Base-by-base conservation (phyloP, 1,140 invertebrate species). In the Drosophila setifemur region DNA sequence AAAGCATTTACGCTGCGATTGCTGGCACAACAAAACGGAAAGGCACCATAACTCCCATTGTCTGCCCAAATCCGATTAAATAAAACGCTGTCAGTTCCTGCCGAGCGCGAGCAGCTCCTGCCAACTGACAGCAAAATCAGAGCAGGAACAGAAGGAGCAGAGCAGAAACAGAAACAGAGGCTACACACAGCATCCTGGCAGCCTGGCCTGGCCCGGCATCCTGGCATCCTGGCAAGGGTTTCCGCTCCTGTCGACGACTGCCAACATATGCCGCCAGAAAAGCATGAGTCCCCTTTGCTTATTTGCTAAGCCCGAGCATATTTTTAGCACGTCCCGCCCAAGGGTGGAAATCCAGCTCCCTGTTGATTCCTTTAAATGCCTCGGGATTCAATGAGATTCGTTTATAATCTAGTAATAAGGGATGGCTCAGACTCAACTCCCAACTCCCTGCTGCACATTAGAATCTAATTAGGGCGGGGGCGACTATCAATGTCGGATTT, bases 321-420 rank as follows among this genome's bases (percentile, higher is more conserved):
- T 67, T 60, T 67, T 77, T 29, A 9, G 26, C 43, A n/a, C n/a
- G n/a, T n/a, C n/a, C n/a, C n/a, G n/a, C n/a, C n/a, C n/a, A 54
- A 57, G 79, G 79, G 79, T 79, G 74, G 68, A 57, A 63, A 40
- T 48, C 31, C 47, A 44, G 39, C 29, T 37, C 33, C 14, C 39
- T 60, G 72, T 64, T 63, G 60, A 71, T 60, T 74, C 54, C 60
- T 60, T 70, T 44, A 61, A 78, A 74, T 49, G 54, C 40, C 39
- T 45, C 37, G 60, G 37, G 67, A 77, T 71, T 66, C 58, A 66
- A 39, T 40, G 58, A 87, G 82, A 87, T 87, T 83, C 77, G 73
- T 77, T 87, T 77, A 83, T 87, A 86, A 87, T 87, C 86, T 82
- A 87, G 82, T 87, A 74, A 87, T 87, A 70, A 82, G 23, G 33